Base-by-base conservation (phyloP, 1,140 invertebrate genomes). In the Penaeus indicus region DNA sequence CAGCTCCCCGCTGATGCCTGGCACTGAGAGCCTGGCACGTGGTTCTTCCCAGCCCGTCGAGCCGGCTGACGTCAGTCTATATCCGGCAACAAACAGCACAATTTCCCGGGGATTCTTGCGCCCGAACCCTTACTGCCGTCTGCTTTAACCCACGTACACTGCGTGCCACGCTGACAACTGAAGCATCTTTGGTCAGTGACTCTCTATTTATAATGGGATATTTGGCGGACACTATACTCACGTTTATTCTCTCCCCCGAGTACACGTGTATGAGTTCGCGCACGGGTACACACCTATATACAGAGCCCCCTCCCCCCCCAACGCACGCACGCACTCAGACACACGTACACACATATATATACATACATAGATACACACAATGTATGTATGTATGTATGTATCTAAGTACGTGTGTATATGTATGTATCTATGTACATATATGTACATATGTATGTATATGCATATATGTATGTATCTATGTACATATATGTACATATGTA, bases 261-360 rank as follows among this genome's bases (percentile, higher is more conserved):
- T 11, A 83, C 62, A 83, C 81, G 62, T 62, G 38, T 32, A 16
- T 22, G 25, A n/a, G 64, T 42, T 63, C 81, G 61, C 81, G 64
- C 60, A 83, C 32, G 32, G 61, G 25, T 19, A 22, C 61, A 10
- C 22, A 8, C 38, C 16, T n/a, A 8, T n/a, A 22, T 22, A 11
- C 54, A 47, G 25, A 16, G 13, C 82, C 38, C 82, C 22, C 63
- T 27, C 82, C 62, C 63, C 27, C 82, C 38, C 61, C 67, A 63
- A 16, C 82, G 67, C 82, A 69, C 82, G 8, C 82, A 69, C 82
- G 67, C 82, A 84, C 82, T 38, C 62, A 84, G 63, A 84, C 38
- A 84, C 47, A 84, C 83, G 72, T 64, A 72, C 83, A 84, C 64
- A 84, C 83, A 72, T 67, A 84, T 67, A 84, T 62, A 85, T 27